phyloP scores from a whole-genome alignment of 2,113 vertebrate genomes.

The Coptodon bakossiorum region DNA sequence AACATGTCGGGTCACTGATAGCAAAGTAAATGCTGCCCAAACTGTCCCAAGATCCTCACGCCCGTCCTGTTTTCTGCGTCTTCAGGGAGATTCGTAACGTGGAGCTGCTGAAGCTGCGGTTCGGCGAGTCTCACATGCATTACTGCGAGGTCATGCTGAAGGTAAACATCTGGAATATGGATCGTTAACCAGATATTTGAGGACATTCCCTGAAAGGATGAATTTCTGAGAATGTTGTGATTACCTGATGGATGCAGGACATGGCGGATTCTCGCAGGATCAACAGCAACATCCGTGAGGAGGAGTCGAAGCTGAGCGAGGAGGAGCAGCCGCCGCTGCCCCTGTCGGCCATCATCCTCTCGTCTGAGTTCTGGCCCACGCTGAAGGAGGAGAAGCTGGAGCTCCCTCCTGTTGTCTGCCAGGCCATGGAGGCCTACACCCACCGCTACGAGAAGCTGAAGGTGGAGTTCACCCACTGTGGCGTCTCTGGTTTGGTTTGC shows the following conservation, averaged over 20 bases:
- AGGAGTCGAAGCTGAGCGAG: slow-evolving; percentile 80
- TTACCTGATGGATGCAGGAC: slow-evolving; percentile 69
- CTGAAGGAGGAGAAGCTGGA: slow-evolving; percentile 98
- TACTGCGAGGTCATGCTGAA: slow-evolving; percentile 98
- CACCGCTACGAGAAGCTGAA: slow-evolving; percentile 95
- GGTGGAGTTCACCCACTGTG: slow-evolving; percentile 54
- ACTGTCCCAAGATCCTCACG: fast-evolving
- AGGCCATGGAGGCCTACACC: slow-evolving; percentile 89
- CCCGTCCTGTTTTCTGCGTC: background rate
- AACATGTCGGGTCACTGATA: background rate
- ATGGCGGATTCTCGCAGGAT: slow-evolving; percentile 95
- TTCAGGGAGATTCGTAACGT: slow-evolving; percentile 95
- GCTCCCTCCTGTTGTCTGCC: slow-evolving; percentile 80
- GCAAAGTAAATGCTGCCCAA: background rate
- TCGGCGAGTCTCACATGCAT: slow-evolving; percentile 97
- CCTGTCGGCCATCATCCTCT: slow-evolving; percentile 87
- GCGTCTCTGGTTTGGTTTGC: background rate
- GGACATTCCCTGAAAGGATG: background rate
- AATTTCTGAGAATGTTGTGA: background rate
- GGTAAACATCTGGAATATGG: slow-evolving; percentile 24
- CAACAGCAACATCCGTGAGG: slow-evolving; percentile 90
- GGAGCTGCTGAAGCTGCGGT: slow-evolving; percentile 94
- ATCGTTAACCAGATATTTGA: fast-evolving
- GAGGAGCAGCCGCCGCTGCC: slow-evolving; percentile 80
- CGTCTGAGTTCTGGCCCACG: slow-evolving; percentile 94